A percentile compares a stretch with the other conserved stretches of the same genome.
These are phyloP conservation scores for Sisyra nigra DNA, from an alignment of 2,888 invertebrate genomes.

Conservation along the genomic window DNA sequence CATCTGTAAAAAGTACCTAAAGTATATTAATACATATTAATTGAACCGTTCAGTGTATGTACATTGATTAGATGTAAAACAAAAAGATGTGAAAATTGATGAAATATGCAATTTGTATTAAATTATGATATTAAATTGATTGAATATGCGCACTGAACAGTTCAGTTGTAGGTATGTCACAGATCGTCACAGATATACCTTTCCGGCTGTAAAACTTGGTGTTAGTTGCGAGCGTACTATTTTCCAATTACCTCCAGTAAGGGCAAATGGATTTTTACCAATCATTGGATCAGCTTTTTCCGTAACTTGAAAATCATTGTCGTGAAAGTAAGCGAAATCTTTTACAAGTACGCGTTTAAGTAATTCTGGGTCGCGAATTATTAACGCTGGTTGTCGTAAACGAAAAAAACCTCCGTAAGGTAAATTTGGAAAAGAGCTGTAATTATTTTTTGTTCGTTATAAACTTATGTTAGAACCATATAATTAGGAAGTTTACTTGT, in stretches of 20 bases:
- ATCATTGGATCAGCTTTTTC: constrained; percentile 16
- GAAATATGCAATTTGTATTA: too few relatives aligned
- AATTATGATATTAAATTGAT: too few relatives aligned
- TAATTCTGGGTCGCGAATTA: background rate
- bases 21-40: background rate
- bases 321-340: constrained; percentile 1
- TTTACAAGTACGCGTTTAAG: background rate
- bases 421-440: too few relatives aligned
- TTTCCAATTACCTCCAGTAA: constrained; percentile 16
- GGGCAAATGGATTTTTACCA: constrained; percentile 18
- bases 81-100: background rate
- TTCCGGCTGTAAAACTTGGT: background rate
- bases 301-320: constrained; percentile 9
- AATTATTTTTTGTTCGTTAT: too few relatives aligned
- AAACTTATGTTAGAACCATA: too few relatives aligned
- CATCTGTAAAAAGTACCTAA: background rate
- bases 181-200: too few relatives aligned
- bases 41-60: too few relatives aligned
- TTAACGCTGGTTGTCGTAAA: background rate
- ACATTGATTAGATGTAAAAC: too few relatives aligned
- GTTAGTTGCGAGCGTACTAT: background rate
- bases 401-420: background rate
- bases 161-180: too few relatives aligned
- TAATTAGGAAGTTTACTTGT: too few relatives aligned
- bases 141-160: too few relatives aligned